Conservation (phyloP, 2,888 invertebrate genomes). For the Cephus pygmeus region DNA sequence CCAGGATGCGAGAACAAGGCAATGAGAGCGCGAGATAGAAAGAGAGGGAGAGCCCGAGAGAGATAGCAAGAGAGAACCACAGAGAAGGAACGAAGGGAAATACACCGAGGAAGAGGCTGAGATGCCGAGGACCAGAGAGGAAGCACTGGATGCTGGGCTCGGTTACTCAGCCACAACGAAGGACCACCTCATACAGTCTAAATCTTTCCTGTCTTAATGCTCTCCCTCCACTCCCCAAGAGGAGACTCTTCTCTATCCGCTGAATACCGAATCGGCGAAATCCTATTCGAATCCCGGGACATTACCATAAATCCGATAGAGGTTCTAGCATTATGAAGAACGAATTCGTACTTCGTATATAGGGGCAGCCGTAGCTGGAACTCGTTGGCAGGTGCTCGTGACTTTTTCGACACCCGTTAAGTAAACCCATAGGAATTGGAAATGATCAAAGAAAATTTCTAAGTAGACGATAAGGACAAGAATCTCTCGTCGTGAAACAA, state of each 20-base stretch:
- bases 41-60: background rate
- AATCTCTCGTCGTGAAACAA: too few species aligned
- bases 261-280: conserved; percentile 35
- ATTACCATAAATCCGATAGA: conserved; percentile 51
- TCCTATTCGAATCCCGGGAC: conserved; percentile 29
- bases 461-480: background rate
- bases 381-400: background rate
- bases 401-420: background rate
- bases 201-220: conserved; percentile 30
- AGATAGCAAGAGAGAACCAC: background rate
- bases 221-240: conserved; percentile 17
- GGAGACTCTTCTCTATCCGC: conserved; percentile 22
- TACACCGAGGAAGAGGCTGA: background rate
- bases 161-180: background rate
- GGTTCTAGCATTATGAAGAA: conserved; percentile 38
- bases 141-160: background rate
- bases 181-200: conserved; percentile 5
- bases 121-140: background rate
- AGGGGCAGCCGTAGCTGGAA: background rate
- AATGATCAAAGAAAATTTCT: background rate
- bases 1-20: conserved; percentile 4
- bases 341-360: conserved; percentile 30
- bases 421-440: background rate
- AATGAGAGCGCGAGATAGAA: background rate
- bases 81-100: background rate